Evolutionary conservation across 2,113 vertebrate genomes (phyloP).

Genomic region (Ochotona curzoniae): DNA sequence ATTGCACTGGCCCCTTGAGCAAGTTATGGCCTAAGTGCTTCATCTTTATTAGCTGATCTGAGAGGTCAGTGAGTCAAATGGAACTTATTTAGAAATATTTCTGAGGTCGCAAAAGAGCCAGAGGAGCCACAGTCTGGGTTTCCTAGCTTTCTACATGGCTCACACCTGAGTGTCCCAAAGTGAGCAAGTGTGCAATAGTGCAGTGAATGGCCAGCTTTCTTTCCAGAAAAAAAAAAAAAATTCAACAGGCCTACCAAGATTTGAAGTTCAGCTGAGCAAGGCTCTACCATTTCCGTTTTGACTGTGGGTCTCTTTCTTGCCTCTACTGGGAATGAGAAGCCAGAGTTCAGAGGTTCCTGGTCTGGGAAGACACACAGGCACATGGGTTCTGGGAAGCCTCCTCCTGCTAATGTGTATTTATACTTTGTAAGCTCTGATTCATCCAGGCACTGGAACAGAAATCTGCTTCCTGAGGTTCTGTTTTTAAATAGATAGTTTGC

Average conservation of each 20-base stretch:
- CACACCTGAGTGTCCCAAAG: constrained; percentile 6
- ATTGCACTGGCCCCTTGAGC: constrained; percentile 67
- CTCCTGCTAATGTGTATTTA: constrained; percentile 78
- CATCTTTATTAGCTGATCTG: constrained; percentile 62
- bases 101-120: constrained; percentile 45
- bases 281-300: constrained; percentile 57
- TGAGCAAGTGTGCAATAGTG: background rate
- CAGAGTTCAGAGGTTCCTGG: constrained; percentile 71
- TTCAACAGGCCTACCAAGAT: background rate
- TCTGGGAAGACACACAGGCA: constrained; percentile 70
- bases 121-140: background rate
- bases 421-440: constrained; percentile 80
- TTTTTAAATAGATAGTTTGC: constrained; percentile 78
- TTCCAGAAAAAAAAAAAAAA: constrained; percentile 18
- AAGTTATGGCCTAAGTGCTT: constrained; percentile 63
- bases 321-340: constrained; percentile 76
- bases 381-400: constrained; percentile 77
- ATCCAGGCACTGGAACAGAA: constrained; percentile 77
- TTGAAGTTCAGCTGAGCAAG: constrained; percentile 38
- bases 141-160: background rate
- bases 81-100: constrained; percentile 52
- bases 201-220: background rate
- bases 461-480: constrained; percentile 80
- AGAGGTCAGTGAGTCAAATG: constrained; percentile 74
- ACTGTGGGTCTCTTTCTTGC: constrained; percentile 55